phyloP scores from a whole-genome alignment of 2,113 vertebrate species.

The Turdus rufiventris region DNA sequence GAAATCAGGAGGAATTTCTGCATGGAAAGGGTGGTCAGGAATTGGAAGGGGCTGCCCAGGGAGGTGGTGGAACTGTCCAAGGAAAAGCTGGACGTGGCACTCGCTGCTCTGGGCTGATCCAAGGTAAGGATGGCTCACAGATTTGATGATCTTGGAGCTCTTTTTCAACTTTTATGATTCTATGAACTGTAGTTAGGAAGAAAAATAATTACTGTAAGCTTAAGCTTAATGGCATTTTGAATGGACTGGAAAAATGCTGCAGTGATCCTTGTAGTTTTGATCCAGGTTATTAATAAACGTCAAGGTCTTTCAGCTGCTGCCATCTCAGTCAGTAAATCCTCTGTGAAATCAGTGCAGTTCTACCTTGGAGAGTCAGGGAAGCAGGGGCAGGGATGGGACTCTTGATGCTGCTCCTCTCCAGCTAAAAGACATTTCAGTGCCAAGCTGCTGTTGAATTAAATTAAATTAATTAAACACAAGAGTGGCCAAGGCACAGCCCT shows the following conservation, averaged over 20 bases:
- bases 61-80: not conserved
- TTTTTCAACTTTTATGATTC: not conserved
- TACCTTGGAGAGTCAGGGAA: not conserved
- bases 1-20: not conserved
- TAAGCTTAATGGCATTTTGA: not conserved
- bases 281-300: not conserved
- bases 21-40: not conserved
- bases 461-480: not conserved
- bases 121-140: not conserved
- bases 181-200: not conserved
- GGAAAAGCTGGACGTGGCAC: accelerated
- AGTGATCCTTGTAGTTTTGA: not conserved
- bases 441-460: not conserved
- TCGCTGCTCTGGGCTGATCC: not conserved
- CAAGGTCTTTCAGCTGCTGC: not conserved
- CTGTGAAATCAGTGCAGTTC: not conserved
- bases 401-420: not conserved
- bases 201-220: not conserved
- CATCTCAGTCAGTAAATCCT: not conserved
- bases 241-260: not conserved
- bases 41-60: not conserved
- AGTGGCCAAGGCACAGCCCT: not conserved
- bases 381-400: not conserved
- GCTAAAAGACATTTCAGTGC: not conserved
- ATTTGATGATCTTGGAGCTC: not conserved